A percentile compares a stretch with the other conserved stretches of the same genome.
These are phyloP conservation scores for Ginglymostoma cirratum DNA, from an alignment of 2,113 vertebrate species.

Conservation along the genomic window DNA sequence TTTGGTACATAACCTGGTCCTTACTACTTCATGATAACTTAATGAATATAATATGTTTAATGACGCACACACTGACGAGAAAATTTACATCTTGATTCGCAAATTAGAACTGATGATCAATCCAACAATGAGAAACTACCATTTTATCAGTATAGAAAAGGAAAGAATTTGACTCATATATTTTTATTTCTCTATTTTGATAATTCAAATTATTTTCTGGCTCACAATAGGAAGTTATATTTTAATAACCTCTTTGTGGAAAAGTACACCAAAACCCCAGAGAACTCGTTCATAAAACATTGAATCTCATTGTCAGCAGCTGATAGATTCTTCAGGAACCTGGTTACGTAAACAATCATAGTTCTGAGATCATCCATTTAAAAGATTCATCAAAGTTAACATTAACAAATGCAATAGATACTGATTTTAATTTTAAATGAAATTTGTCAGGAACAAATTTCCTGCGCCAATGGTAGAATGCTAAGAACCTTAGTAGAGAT, in stretches of 20 bases:
- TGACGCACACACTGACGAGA: neutral
- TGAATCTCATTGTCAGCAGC: neutral
- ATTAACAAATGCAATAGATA: neutral
- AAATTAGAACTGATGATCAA: neutral
- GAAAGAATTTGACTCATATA: neutral
- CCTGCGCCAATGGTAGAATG: neutral
- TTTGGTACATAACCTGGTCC: neutral
- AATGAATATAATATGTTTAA: neutral
- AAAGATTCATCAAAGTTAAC: neutral
- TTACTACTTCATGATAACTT: neutral
- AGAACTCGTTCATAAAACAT: neutral
- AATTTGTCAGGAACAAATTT: neutral
- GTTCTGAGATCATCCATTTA: neutral
- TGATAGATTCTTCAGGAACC: neutral
- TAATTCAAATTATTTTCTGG: neutral
- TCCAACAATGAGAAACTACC: neutral
- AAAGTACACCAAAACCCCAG: neutral
- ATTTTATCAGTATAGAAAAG: neutral
- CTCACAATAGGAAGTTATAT: neutral
- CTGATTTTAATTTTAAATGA: conserved; percentile 10
- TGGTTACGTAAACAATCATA: neutral
- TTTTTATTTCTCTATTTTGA: neutral
- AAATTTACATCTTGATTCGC: neutral
- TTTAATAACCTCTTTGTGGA: neutral
- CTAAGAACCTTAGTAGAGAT: neutral